Base-by-base conservation (phyloP, 2,888 invertebrate genomes). In the Callosobruchus maculatus region DNA sequence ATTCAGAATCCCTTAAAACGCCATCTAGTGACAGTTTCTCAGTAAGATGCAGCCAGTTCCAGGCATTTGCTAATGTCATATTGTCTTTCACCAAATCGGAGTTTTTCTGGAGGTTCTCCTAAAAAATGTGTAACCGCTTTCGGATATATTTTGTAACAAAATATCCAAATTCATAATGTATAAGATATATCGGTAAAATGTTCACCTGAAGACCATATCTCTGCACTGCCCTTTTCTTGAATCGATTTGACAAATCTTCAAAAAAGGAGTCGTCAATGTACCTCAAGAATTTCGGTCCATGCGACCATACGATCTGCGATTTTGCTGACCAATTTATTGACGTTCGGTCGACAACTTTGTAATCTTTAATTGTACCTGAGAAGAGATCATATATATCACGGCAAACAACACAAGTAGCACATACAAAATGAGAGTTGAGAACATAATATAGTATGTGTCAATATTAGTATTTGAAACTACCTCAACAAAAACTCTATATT, bases 181-280 rank as follows among this genome's bases (percentile, higher is more conserved):
- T 5, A 4, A 68, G 68, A 9, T 68, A 68, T 67, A 49, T 49
- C 4, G 18, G 49, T 1, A 49, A 21, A 31, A 26, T 70, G 20
- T 26, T 31, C n/a, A 95, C 95, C 89, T 94, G 92, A 74, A 96
- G 89, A 2, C 96, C 96, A 87, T 96, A 96, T 79, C 93, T 93
- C 70, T 89, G 89, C 73, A 89, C 84, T 22, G 95, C 95, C 77
- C 96, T 89, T 76, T 88, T 88, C 84, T 92, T 92, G 85, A 95
- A 95, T 82, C 90, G 89, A 73, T 90, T 88, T 2, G 95, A 92
- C 81, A 96, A 92, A 86, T 96, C 96, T 68, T 87, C 85, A 73
- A 86, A 82, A 79, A 88, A 88, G 21, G 87, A 86, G 77, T 90
- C 90, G 75, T 89, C 89, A 22, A 92, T 86, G 75, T 89, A 90